Evolutionary conservation across 2,113 vertebrate genomes (phyloP).

Genomic region (Dipodomys stephensi): DNA sequence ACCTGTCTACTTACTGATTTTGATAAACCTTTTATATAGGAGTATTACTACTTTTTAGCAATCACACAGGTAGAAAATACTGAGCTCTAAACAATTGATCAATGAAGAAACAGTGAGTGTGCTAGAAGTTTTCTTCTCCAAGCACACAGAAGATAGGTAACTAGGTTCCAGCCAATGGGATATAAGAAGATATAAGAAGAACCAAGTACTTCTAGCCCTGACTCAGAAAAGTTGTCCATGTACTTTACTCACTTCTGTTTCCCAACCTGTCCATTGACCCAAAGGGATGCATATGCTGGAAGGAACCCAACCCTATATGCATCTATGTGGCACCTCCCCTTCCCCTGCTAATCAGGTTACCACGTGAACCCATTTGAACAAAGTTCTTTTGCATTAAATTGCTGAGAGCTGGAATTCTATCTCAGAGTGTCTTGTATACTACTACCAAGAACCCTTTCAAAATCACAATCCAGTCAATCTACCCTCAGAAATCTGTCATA

Average conservation of each 20-base stretch:
- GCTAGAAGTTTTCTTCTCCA: neutral
- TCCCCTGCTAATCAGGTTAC: neutral
- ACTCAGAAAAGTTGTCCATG: neutral
- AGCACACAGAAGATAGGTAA: no score
- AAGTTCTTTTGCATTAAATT: neutral
- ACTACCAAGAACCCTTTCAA: neutral
- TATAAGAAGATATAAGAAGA: neutral
- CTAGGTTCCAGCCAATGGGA: neutral
- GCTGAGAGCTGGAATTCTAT: neutral
- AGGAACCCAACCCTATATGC: neutral
- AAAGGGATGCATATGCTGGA: neutral
- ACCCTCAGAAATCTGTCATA: conserved; percentile 13
- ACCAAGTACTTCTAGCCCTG: neutral
- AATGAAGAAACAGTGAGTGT: neutral
- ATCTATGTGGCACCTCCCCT: neutral
- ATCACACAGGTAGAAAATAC: neutral
- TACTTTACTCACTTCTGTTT: neutral
- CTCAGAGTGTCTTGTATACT: neutral
- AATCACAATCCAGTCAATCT: neutral
- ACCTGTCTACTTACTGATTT: neutral
- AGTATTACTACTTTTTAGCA: neutral
- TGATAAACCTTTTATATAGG: neutral
- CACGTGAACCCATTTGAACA: neutral
- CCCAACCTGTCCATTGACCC: neutral
- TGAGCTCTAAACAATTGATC: conserved; percentile 24